Evolutionary conservation across 1,140 invertebrate species (phyloP).

Genomic region (Pseudomyrmex cubaensis): DNA sequence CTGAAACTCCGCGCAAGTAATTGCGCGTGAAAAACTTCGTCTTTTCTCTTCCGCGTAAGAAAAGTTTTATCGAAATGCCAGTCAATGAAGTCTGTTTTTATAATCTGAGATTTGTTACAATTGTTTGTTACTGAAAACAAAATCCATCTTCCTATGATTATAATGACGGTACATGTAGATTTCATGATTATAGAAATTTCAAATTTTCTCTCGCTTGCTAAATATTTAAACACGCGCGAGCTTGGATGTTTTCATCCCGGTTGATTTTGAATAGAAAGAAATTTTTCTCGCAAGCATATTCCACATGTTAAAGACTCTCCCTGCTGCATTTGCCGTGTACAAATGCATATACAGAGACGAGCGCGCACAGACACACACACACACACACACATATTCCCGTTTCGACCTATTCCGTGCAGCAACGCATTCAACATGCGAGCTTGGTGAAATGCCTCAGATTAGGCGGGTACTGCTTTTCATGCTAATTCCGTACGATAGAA

Average conservation of each 20-base stretch:
- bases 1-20: background rate
- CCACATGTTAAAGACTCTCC: slow-evolving; percentile 17
- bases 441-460: slow-evolving; percentile 56
- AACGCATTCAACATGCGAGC: slow-evolving; percentile 59
- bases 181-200: slow-evolving; percentile 8
- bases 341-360: background rate
- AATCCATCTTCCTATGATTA: background rate
- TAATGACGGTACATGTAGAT: background rate
- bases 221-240: slow-evolving; percentile 4
- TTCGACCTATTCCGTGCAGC: slow-evolving; percentile 30
- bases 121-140: slow-evolving; percentile 7
- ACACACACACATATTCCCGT: too few relatives aligned
- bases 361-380: slow-evolving; percentile 7
- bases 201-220: slow-evolving; percentile 1
- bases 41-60: background rate
- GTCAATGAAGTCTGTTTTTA: background rate
- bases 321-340: slow-evolving; percentile 7
- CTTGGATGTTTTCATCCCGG: background rate
- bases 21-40: slow-evolving; percentile 8
- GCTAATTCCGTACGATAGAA: slow-evolving; percentile 39
- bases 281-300: slow-evolving; percentile 1
- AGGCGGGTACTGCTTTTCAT: slow-evolving; percentile 46
- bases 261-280: slow-evolving; percentile 28
- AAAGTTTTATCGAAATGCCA: background rate
- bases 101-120: background rate